phyloP scores from a whole-genome alignment of 1,140 invertebrate species.

The Sycobia sp. region DNA sequence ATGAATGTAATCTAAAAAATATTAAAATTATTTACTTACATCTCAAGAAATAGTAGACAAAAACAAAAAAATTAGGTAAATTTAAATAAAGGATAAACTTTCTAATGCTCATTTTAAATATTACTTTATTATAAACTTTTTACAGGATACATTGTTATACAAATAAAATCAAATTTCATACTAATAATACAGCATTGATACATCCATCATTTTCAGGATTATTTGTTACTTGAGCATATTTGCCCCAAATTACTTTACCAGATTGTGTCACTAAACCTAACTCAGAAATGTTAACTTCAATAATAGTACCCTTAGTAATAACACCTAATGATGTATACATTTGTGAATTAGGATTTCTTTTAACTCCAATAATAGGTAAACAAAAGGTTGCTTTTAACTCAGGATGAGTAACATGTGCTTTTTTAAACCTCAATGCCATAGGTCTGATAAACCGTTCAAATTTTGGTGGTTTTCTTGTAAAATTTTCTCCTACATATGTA shows the following conservation, averaged over 20 bases:
- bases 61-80: too few relatives aligned
- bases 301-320: constrained; percentile 97
- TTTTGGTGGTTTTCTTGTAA: constrained; percentile 98
- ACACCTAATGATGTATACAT: constrained; percentile 98
- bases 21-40: constrained; percentile 11
- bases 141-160: background rate
- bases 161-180: constrained; percentile 67
- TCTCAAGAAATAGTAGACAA: background rate
- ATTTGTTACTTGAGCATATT: constrained; percentile 99
- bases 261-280: constrained; percentile 97
- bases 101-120: constrained; percentile 12
- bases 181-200: constrained; percentile 97
- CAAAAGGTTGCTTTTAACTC: constrained; percentile 99
- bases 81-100: too few relatives aligned
- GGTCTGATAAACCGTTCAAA: constrained; percentile 99
- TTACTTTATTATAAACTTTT: constrained; percentile 20
- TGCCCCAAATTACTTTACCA: constrained; percentile 99
- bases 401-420: constrained; percentile 98
- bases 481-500: constrained; percentile 96
- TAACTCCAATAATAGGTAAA: constrained; percentile 97
- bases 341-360: constrained; percentile 97
- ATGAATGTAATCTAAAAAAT: constrained; percentile 40
- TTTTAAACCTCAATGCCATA: constrained; percentile 95
- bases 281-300: constrained; percentile 98
- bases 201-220: constrained; percentile 99